These are phyloP conservation scores for Morpho achilles DNA, from an alignment of 2,888 invertebrate genomes.

Conservation along the genomic window DNA sequence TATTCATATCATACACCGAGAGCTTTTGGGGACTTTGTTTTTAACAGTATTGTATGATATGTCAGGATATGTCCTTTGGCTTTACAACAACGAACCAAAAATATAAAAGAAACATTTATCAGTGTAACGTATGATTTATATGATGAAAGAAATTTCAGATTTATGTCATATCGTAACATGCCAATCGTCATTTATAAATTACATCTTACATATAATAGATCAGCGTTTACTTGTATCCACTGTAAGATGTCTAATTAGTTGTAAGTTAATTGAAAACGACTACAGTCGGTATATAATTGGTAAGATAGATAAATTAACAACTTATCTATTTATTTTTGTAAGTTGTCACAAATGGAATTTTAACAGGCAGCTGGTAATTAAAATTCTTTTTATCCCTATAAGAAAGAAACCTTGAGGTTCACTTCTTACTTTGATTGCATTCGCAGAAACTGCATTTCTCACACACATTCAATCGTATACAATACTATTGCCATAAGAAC, in stretches of 20 bases:
- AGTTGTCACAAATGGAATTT: too few relatives aligned
- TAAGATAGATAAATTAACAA: too few relatives aligned
- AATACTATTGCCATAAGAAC: not conserved
- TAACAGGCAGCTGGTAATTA: too few relatives aligned
- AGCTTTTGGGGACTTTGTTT: too few relatives aligned
- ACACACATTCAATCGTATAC: conserved; percentile 4
- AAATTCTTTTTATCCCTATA: not conserved
- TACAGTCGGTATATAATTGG: too few relatives aligned
- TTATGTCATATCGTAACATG: conserved; percentile 1
- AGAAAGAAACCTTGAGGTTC: not conserved
- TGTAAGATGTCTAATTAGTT: too few relatives aligned
- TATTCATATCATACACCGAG: too few relatives aligned
- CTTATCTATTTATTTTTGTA: not conserved
- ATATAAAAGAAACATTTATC: conserved; percentile 2
- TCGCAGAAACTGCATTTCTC: conserved; percentile 3
- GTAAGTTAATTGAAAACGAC: too few relatives aligned
- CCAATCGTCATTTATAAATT: not conserved
- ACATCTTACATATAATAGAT: not conserved
- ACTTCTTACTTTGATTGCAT: not conserved
- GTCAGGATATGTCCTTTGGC: too few relatives aligned
- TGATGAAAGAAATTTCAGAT: conserved; percentile 9
- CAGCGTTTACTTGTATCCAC: too few relatives aligned
- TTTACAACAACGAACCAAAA: not conserved
- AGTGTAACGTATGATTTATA: conserved; percentile 9
- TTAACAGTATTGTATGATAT: too few relatives aligned